These are phyloP conservation scores for Dreissena polymorpha DNA, from an alignment of 1,140 invertebrate species.

Conservation along the genomic window DNA sequence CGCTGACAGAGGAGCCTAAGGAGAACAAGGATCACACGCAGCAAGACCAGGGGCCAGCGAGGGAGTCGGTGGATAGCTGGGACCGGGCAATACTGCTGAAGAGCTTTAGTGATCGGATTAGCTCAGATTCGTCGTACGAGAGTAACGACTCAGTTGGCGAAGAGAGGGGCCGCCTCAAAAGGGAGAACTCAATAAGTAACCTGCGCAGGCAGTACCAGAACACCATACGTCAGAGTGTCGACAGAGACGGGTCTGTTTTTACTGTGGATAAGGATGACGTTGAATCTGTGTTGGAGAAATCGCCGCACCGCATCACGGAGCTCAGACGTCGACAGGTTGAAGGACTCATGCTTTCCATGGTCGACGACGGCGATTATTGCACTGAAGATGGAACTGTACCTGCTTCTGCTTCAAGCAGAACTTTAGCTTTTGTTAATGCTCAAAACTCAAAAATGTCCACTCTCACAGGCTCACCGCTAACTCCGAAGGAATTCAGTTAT, in stretches of 20 bases:
- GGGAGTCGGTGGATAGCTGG: constrained; percentile 24
- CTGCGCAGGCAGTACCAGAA: constrained; percentile 36
- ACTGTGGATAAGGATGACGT: not conserved
- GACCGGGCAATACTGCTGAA: constrained; percentile 16
- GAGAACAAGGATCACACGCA: not conserved
- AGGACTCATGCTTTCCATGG: constrained; percentile 9
- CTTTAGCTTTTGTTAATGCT: constrained; percentile 7
- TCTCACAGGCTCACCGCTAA: constrained; percentile 15
- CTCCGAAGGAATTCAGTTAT: constrained; percentile 32
- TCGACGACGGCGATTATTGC: constrained; percentile 43
- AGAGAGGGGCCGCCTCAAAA: not conserved
- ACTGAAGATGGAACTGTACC: constrained; percentile 1
- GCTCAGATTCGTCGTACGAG: constrained; percentile 42
- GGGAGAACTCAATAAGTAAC: constrained; percentile 34
- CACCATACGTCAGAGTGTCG: constrained; percentile 33
- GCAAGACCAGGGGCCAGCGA: not conserved
- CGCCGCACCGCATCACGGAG: not conserved
- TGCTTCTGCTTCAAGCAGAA: not conserved
- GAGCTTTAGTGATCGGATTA: constrained; percentile 48
- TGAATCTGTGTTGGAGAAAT: not conserved
- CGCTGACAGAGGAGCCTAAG: constrained; percentile 29
- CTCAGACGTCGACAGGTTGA: constrained; percentile 21
- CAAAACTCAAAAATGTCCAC: constrained; percentile 42
- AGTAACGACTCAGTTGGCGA: constrained; percentile 22
- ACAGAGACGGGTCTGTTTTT: constrained; percentile 30